These are phyloP conservation scores for Falco peregrinus DNA, from an alignment of 2,797 vertebrate genomes.

Conservation along the genomic window DNA sequence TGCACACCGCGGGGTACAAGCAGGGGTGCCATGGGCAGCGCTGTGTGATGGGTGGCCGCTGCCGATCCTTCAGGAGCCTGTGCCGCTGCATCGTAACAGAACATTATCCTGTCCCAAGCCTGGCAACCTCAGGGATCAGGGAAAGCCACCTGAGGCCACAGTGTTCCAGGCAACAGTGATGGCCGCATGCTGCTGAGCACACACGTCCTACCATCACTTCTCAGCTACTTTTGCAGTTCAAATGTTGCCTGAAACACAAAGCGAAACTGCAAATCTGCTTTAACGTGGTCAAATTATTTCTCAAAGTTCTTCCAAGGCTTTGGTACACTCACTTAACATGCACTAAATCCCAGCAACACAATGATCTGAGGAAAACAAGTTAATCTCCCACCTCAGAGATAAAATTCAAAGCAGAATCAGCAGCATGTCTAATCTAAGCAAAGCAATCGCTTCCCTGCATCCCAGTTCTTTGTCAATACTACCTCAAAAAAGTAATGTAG, in stretches of 20 bases:
- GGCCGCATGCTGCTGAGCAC: not conserved
- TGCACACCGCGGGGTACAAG: not conserved
- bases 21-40: not conserved
- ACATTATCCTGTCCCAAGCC: fast-evolving
- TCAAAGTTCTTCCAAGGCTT: not conserved
- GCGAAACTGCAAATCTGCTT: not conserved
- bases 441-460: not conserved
- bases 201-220: not conserved
- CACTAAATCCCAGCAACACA: not conserved
- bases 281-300: not conserved
- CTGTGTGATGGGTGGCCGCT: not conserved
- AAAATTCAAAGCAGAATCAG: slow-evolving; percentile 15
- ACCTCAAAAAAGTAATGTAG: not conserved
- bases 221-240: not conserved
- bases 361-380: not conserved
- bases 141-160: not conserved
- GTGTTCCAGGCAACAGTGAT: fast-evolving
- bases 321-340: not conserved
- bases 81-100: fast-evolving
- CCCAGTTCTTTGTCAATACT: not conserved
- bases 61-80: not conserved
- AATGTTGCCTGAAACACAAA: not conserved
- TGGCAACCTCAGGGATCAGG: not conserved
- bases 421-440: slow-evolving; percentile 32
- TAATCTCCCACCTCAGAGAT: not conserved